Evolutionary conservation across 1,140 invertebrate genomes (phyloP).

Genomic region (Hycleus cichorii): DNA sequence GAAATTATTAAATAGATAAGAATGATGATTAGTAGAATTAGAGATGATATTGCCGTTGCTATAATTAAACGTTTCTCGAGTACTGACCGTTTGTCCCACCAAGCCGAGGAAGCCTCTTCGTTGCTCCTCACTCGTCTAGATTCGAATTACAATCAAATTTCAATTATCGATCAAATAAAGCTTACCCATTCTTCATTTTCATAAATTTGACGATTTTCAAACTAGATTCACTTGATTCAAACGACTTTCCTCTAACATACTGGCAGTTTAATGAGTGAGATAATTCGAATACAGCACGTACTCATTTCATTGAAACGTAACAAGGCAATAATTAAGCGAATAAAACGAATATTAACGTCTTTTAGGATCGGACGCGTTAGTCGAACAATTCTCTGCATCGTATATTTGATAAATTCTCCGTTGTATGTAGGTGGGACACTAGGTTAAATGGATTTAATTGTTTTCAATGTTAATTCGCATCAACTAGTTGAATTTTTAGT

Average conservation of each 20-base stretch:
- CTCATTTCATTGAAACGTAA: background rate
- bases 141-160: too few species aligned
- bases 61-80: background rate
- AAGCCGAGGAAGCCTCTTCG: background rate
- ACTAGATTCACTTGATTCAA: background rate
- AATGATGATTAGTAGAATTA: background rate
- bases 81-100: constrained; percentile 7
- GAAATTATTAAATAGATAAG: constrained; percentile 5
- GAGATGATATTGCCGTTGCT: background rate
- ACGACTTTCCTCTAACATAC: constrained; percentile 1
- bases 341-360: too few species aligned
- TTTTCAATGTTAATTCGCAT: too few species aligned
- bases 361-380: too few species aligned
- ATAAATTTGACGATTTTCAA: background rate
- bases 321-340: too few species aligned
- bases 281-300: background rate
- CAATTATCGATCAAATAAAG: background rate
- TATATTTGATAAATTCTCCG: too few species aligned
- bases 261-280: background rate
- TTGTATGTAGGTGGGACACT: too few species aligned
- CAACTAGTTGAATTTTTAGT: too few species aligned
- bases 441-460: too few species aligned
- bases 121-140: too few species aligned
- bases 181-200: constrained; percentile 11
- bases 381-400: too few species aligned